These are phyloP conservation scores for Athene noctua DNA, from an alignment of 2,113 vertebrate genomes.

Conservation along the genomic window DNA sequence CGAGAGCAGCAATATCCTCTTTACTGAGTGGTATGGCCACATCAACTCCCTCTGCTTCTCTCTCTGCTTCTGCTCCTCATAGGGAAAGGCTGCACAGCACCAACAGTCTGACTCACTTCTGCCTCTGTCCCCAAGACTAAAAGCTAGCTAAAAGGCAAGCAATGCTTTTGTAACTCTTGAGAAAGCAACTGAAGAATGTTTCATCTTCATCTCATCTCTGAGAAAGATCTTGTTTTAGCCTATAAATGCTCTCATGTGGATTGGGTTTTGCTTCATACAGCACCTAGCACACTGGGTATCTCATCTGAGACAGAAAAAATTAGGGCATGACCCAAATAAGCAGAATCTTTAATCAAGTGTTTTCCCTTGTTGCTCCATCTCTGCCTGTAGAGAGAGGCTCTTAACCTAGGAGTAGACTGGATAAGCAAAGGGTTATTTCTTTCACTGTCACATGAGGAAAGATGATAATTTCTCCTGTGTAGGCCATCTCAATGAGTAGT, in stretches of 20 bases:
- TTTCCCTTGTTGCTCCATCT: neutral
- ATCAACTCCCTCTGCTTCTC: neutral
- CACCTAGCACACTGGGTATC: neutral
- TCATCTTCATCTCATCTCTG: neutral
- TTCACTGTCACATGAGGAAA: neutral
- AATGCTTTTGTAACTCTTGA: neutral
- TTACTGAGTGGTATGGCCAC: neutral
- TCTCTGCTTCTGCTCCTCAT: neutral
- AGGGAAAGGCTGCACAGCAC: neutral
- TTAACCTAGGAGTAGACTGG: neutral
- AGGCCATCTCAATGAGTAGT: neutral
- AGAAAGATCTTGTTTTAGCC: neutral
- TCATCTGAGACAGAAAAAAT: neutral
- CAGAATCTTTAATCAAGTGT: neutral
- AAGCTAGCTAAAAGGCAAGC: neutral
- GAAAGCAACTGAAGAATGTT: neutral
- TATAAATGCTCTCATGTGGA: neutral
- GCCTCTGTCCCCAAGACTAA: neutral
- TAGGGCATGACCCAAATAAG: neutral
- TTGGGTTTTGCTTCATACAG: neutral
- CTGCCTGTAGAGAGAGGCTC: neutral
- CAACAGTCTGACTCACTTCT: neutral
- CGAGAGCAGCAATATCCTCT: neutral
- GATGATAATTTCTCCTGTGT: neutral
- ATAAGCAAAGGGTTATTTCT: neutral